Conservation (phyloP, 2,797 vertebrate genomes). For the Platyrinchus mystaceus region DNA sequence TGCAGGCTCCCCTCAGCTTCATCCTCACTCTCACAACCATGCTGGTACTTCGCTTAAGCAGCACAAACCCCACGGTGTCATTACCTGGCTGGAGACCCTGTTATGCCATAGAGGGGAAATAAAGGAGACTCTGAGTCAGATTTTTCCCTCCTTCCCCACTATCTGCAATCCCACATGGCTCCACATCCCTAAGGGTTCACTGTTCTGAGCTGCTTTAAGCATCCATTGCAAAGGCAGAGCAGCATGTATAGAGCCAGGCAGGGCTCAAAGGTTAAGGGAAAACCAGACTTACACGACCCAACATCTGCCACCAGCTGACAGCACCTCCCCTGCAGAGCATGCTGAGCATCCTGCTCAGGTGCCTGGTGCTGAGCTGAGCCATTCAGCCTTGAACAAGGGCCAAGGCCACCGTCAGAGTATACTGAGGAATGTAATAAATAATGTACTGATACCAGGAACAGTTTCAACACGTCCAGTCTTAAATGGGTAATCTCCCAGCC, state of each 20-base stretch:
- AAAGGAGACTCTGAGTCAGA: neutral
- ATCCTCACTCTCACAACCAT: neutral
- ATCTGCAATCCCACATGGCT: rapidly evolving
- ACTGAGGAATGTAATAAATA: neutral
- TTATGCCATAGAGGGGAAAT: neutral
- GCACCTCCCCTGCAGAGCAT: neutral
- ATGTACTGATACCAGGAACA: neutral
- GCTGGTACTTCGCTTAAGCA: neutral
- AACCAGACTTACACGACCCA: neutral
- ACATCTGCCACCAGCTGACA: neutral
- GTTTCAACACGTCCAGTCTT: neutral
- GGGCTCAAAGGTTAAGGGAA: neutral
- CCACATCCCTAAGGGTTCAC: neutral
- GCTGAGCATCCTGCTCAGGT: rapidly evolving
- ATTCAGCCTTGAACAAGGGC: neutral
- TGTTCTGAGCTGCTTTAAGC: neutral
- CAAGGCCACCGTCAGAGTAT: neutral
- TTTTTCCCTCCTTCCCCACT: neutral
- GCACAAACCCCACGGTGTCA: neutral
- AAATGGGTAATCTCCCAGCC: neutral
- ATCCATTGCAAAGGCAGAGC: neutral
- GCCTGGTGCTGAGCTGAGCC: neutral
- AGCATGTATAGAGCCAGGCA: neutral
- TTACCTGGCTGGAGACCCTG: neutral
- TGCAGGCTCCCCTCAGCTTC: neutral